Conservation (phyloP, 2,797 vertebrate species). For the Neosilurus hyrtlii region DNA sequence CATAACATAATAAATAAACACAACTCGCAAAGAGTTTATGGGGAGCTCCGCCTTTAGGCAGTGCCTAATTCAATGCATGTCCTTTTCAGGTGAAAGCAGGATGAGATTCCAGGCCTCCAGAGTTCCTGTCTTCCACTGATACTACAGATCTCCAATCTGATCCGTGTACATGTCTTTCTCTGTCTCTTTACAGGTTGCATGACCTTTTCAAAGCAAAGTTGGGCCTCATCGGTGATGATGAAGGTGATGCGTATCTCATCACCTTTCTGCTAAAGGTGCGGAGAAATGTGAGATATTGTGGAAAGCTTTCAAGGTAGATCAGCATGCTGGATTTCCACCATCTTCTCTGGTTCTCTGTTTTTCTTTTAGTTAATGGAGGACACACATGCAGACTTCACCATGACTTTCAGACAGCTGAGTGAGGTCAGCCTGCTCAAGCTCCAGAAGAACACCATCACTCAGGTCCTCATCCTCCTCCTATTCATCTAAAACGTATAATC, state of each 20-base stretch:
- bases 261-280: slow-evolving; percentile 75
- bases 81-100: not conserved
- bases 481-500: not conserved
- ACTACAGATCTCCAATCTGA: not conserved
- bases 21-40: too few species aligned
- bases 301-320: not conserved
- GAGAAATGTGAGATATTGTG: not conserved
- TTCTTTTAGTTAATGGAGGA: slow-evolving; percentile 78
- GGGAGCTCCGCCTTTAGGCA: too few species aligned
- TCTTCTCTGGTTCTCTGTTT: not conserved
- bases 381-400: slow-evolving; percentile 78
- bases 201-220: slow-evolving; percentile 77
- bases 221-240: slow-evolving; percentile 71
- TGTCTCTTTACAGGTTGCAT: slow-evolving; percentile 70
- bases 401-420: slow-evolving; percentile 79
- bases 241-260: slow-evolving; percentile 70
- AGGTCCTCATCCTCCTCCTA: slow-evolving; percentile 62
- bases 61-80: too few species aligned
- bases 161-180: not conserved
- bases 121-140: not conserved
- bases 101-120: not conserved
- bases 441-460: slow-evolving; percentile 60
- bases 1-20: too few species aligned
- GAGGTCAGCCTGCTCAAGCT: slow-evolving; percentile 71
- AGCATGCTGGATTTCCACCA: slow-evolving; percentile 41